Evolutionary conservation across 2,888 invertebrate genomes (phyloP).

Genomic region (Exocentrus adspersus): DNA sequence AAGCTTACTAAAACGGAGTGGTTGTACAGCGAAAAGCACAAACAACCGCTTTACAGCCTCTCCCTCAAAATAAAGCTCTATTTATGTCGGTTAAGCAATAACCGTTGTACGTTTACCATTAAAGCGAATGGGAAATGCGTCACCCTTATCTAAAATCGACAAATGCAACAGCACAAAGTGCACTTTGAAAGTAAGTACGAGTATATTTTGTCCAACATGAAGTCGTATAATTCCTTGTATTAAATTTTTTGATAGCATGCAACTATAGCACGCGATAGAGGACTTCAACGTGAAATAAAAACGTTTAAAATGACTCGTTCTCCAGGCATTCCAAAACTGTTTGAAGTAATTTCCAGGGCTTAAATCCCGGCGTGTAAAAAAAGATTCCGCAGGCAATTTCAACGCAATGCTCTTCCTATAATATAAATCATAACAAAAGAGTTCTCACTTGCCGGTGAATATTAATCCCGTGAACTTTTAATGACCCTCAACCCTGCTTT

Average conservation of each 20-base stretch:
- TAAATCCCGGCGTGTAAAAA: background rate
- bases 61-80: no score
- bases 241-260: slow-evolving; percentile 4
- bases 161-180: background rate
- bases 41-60: no score
- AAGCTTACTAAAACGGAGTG: no score
- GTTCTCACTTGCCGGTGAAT: slow-evolving; percentile 10
- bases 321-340: background rate
- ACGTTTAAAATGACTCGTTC: background rate
- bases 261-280: background rate
- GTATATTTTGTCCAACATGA: background rate
- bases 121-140: background rate
- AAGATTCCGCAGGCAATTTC: background rate
- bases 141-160: background rate
- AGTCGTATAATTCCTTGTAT: slow-evolving; percentile 1
- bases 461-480: slow-evolving; percentile 5
- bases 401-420: background rate
- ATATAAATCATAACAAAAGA: slow-evolving; percentile 12
- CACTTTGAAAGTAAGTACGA: no score
- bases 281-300: background rate
- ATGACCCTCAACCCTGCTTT: slow-evolving; percentile 1
- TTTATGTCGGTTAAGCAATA: background rate
- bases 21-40: no score
- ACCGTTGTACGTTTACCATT: background rate
- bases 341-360: background rate